Evolutionary conservation across 2,797 vertebrate species (phyloP), one percentile per base, ranked within the genome.

Genomic region (Crenichthys baileyi): DNA sequence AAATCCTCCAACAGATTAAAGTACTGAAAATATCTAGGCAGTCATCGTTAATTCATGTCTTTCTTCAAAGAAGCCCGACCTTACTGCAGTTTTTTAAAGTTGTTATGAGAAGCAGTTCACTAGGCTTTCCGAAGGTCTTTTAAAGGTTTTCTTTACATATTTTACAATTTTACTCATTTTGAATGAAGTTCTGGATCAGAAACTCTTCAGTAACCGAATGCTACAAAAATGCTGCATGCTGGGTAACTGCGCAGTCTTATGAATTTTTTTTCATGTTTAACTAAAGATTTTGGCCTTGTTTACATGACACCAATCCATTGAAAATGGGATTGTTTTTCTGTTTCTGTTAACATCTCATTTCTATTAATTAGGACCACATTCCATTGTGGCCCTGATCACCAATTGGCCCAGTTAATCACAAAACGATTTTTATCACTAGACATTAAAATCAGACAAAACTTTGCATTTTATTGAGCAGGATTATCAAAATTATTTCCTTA

Each of bases 1-100:
- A 87, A 80, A 55, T 75, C 56, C 82, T 70, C 44, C 70, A 75
- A 76, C 79, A 75, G 58, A 87, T 88, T 79, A 88, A 80, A 63
- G 12, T 15, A 12, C 18, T 44, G 24, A 44, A 16, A 58, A 58
- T 58, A 58, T 55, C 70, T 36, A 6, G 51, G 50, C 29, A 39
- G 18, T 7, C 36, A 51, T 56, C 11, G 0, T 24, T 41, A 39
- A 48, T 70, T 70, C 44, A 70, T 70, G 44, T 26, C 24, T 70
- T 48, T 24, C 72, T 56, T 73, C 51, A 55, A 73, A 73, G 51
- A 36, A 41, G 31, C 1, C 16, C n/a, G 51, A 56, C 51, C 36
- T 53, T 73, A 12, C 50, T 24, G 18, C 20, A 36, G 71, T 72
- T 29, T 72, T 51, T 72, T 24, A 55, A 73, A 55, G 18, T 7